Conservation (phyloP, 2,113 vertebrate species). For the Gopherus evgoodei region DNA sequence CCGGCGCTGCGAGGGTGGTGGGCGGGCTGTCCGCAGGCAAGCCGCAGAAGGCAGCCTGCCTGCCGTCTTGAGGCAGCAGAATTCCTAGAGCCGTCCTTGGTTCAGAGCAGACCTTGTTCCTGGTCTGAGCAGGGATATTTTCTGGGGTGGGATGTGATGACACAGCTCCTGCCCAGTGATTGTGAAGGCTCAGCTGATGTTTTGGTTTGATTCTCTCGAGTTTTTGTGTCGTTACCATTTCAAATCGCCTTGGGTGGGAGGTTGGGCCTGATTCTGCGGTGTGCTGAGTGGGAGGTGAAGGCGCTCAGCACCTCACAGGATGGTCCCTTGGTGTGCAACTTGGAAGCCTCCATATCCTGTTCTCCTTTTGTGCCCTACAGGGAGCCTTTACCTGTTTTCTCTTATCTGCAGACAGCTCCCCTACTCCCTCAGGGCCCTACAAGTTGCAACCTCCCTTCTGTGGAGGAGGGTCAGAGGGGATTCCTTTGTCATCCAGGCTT, state of each 20-base stretch:
- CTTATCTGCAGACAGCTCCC: background rate
- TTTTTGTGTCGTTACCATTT: background rate
- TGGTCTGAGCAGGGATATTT: no score
- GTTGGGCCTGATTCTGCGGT: no score
- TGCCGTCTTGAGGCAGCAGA: no score
- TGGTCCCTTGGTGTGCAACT: background rate
- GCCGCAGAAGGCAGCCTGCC: no score
- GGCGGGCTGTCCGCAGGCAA: no score
- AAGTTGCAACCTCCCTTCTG: accelerated
- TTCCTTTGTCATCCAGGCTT: background rate
- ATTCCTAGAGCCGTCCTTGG: no score
- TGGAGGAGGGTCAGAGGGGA: background rate
- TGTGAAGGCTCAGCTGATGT: background rate
- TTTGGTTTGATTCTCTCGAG: background rate
- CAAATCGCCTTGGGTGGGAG: background rate
- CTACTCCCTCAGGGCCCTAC: background rate
- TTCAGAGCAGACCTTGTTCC: no score
- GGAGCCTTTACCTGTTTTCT: background rate
- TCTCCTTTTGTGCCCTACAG: background rate
- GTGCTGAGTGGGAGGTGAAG: background rate
- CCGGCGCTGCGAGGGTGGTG: no score
- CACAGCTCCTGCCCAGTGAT: background rate
- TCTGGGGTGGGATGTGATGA: no score
- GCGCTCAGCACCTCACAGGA: background rate
- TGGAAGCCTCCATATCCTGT: background rate